phyloP scores from a whole-genome alignment of 2,113 vertebrate genomes.

The Oreochromis spilurus region DNA sequence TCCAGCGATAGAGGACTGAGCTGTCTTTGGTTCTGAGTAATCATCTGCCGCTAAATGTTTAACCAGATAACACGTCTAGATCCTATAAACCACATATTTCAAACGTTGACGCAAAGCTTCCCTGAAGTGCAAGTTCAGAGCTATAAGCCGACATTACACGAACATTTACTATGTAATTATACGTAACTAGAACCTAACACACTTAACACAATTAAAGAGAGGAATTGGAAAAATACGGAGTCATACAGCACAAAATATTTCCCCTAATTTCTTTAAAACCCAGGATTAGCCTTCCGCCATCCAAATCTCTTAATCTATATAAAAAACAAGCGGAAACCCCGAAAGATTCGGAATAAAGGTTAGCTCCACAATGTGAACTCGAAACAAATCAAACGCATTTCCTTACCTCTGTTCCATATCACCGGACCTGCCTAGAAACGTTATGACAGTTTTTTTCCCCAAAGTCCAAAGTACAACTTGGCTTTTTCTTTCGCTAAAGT shows the following conservation, averaged over 20 bases:
- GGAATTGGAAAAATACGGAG: neutral
- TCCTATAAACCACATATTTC: neutral
- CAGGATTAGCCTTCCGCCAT: neutral
- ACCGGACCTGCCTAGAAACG: neutral
- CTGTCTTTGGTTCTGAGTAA: neutral
- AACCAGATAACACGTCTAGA: neutral
- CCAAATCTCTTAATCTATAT: neutral
- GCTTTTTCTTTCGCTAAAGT: neutral
- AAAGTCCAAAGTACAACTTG: neutral
- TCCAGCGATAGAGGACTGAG: neutral
- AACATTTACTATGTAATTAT: neutral
- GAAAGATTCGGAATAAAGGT: neutral
- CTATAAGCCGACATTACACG: fast-evolving
- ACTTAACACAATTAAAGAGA: neutral
- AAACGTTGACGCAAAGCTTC: neutral
- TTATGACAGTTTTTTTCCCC: neutral
- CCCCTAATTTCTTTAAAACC: neutral
- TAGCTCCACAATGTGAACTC: neutral
- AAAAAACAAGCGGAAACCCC: neutral
- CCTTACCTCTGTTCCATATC: slow-evolving; percentile 47
- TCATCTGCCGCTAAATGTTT: neutral
- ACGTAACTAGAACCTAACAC: neutral
- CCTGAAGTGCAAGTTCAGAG: neutral
- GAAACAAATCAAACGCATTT: neutral
- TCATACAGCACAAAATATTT: neutral